Base-by-base conservation (phyloP, 1,140 invertebrate species). In the Rhagoletis zephyria region DNA sequence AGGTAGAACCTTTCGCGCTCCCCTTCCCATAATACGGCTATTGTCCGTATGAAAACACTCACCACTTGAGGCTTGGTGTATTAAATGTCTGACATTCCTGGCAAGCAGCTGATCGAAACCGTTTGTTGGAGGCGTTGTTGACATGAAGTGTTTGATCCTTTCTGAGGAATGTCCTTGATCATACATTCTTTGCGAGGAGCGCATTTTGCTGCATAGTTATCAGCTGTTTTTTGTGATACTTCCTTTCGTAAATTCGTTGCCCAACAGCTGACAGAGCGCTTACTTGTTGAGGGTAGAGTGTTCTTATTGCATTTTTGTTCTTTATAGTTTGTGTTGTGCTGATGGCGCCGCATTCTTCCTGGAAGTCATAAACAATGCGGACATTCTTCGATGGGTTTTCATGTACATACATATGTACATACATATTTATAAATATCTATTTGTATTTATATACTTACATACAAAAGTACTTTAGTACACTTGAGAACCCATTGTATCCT, bases 31-130 rank as follows among this genome's bases (percentile, higher is more conserved):
- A 30, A 30, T 30, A 30, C 30, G 30, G 30, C 30, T 30, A 30
- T 30, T 30, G 30, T 40, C 10, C 64, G n/a, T 30, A 30, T 51
- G 45, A 7, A 81, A 19, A 5, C 6, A 81, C 74, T 51, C n/a
- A 10, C 3, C 10, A 42, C 19, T 3, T 30, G 16, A 7, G 61
- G 16, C 12, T 30, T 30, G n/a, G 6, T 67, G n/a, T 42, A 14
- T 67, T 67, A 4, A 67, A 67, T 40, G 19, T 63, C 70, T n/a
- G 48, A 19, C 74, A 81, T 81, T 2, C 48, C 74, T 16, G 74
- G 56, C 45, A 59, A 81, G 74, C 74, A 81, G 74, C 74, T 81
- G 74, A 81, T 81, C 74, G 74, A 81, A 81, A 81, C 74, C 74
- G 74, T 81, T 81, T 56, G 74, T 81, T 81, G 16, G n/a, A 81